phyloP scores from a whole-genome alignment of 2,888 invertebrate genomes.

The Eupsilia transversa region DNA sequence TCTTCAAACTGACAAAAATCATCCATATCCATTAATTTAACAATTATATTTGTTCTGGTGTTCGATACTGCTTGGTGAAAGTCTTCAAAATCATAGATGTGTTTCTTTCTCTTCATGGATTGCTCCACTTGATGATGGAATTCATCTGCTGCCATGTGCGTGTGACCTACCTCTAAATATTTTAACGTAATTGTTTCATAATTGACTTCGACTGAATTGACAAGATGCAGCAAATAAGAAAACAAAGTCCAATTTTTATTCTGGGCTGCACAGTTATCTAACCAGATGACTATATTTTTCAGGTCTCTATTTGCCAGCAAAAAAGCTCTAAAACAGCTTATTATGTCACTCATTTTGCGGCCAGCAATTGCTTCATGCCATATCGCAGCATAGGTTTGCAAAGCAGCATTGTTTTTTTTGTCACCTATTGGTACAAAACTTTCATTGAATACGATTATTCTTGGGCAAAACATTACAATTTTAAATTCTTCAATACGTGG shows the following conservation, averaged over 20 bases:
- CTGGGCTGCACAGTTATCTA: no score
- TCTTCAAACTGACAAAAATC: constrained; percentile 2
- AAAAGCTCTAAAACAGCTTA: neutral
- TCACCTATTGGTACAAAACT: no score
- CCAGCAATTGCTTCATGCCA: constrained; percentile 5
- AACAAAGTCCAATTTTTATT: neutral
- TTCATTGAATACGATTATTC: neutral
- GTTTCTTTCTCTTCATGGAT: constrained; percentile 6
- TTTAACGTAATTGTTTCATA: neutral
- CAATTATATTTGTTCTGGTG: no score
- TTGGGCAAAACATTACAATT: no score
- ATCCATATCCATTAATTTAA: neutral
- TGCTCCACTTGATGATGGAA: constrained; percentile 5
- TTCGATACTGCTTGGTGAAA: no score
- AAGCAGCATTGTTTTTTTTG: neutral
- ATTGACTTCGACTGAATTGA: constrained; percentile 4
- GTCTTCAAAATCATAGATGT: no score
- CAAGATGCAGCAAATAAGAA: constrained; percentile 1
- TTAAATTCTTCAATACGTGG: no score
- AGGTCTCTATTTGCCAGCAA: neutral
- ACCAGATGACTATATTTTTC: neutral
- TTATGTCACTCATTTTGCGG: neutral
- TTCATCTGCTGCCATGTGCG: neutral
- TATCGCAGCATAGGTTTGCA: constrained; percentile 3
- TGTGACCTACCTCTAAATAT: neutral